Conservation (phyloP, 2,113 vertebrate genomes). For the Glaucidium brasilianum region DNA sequence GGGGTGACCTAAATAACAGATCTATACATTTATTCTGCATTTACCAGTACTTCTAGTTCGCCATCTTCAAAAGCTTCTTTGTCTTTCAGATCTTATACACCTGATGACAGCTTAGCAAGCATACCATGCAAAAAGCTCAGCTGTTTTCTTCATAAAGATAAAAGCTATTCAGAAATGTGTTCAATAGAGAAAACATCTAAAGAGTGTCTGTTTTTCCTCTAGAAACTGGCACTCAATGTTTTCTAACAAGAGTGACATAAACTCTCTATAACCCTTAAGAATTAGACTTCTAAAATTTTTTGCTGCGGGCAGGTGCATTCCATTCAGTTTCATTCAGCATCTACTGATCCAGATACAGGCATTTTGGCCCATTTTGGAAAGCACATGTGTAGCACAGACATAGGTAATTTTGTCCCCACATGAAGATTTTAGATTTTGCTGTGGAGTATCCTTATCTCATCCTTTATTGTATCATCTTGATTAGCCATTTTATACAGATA, state of each 20-base stretch:
- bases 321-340: background rate
- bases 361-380: background rate
- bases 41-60: background rate
- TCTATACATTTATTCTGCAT: background rate
- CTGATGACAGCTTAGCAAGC: slow-evolving; percentile 3
- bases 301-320: background rate
- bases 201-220: background rate
- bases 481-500: background rate
- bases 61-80: slow-evolving; percentile 7
- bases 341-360: background rate
- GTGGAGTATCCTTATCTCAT: background rate
- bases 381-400: fast-evolving
- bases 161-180: background rate
- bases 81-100: background rate
- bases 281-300: background rate
- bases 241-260: background rate
- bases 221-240: background rate
- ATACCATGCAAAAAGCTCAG: background rate
- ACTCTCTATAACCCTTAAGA: background rate
- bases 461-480: background rate
- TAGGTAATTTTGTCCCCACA: background rate
- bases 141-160: background rate
- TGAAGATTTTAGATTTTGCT: background rate
- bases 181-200: background rate
- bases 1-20: background rate